phyloP scores from a whole-genome alignment of 2,797 vertebrate species.

The Xenops minutus region DNA sequence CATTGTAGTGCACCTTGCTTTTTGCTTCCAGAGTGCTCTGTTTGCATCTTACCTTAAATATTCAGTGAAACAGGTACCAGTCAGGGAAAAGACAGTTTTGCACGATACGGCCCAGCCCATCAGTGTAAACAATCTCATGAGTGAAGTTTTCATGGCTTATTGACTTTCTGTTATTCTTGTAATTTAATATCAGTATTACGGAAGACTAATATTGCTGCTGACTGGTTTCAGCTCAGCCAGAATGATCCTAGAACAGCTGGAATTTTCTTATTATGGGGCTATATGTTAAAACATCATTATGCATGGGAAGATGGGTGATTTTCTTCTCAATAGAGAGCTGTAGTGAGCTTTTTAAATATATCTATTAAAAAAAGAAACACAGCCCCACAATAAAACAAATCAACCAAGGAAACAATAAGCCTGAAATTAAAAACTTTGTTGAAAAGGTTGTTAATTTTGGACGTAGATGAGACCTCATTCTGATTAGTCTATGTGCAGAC shows the following conservation, averaged over 20 bases:
- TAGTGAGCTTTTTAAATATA: not conserved
- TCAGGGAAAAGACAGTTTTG: not conserved
- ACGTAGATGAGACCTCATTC: not conserved
- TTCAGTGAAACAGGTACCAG: not conserved
- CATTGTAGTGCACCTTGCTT: fast-evolving
- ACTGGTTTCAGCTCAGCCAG: not conserved
- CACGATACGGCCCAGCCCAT: not conserved
- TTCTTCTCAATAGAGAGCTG: not conserved
- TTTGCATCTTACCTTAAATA: fast-evolving
- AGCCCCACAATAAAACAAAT: not conserved
- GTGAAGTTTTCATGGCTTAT: slow-evolving; percentile 19
- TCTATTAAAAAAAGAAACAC: not conserved
- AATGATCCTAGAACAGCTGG: not conserved
- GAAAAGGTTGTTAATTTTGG: not conserved
- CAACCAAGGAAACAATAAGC: not conserved
- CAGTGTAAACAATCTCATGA: not conserved
- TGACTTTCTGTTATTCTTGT: slow-evolving; percentile 32
- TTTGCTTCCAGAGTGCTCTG: not conserved
- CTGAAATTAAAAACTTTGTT: not conserved
- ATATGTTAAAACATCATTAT: not conserved
- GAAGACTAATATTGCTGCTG: not conserved
- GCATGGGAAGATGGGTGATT: not conserved
- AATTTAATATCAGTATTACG: not conserved
- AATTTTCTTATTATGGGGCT: not conserved
- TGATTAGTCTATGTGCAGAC: not conserved